Evolutionary conservation across 2,888 invertebrate genomes (phyloP).

Genomic region (Odontocolon sp.): DNA sequence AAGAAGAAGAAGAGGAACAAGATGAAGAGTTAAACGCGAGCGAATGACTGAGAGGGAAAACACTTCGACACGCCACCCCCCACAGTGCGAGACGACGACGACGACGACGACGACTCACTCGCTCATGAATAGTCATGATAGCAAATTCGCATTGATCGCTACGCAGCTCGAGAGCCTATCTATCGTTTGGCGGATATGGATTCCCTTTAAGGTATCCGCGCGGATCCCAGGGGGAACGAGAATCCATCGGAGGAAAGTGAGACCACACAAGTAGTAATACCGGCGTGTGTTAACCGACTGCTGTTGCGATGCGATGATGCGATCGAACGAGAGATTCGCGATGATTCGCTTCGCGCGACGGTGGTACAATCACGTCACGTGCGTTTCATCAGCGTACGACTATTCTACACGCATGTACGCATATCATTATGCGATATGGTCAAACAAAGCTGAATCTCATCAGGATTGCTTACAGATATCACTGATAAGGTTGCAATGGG

Average conservation of each 20-base stretch:
- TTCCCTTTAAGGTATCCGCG: constrained; percentile 38
- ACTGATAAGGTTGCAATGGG: no score
- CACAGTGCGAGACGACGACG: constrained; percentile 17
- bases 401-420: no score
- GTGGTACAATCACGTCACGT: constrained; percentile 11
- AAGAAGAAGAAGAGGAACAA: constrained; percentile 19
- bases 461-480: no score
- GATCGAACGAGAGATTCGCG: constrained; percentile 24
- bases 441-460: no score
- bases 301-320: constrained; percentile 16
- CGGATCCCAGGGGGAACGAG: constrained; percentile 11
- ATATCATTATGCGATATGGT: no score
- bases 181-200: constrained; percentile 47
- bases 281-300: background rate
- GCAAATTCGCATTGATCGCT: constrained; percentile 59
- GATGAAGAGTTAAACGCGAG: constrained; percentile 56
- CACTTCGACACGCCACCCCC: constrained; percentile 33
- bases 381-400: background rate
- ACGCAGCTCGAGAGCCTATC: constrained; percentile 46
- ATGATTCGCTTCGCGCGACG: constrained; percentile 13
- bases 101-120: constrained; percentile 14
- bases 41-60: constrained; percentile 46
- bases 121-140: constrained; percentile 66
- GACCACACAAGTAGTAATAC: constrained; percentile 47
- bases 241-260: constrained; percentile 11